A percentile compares a stretch with the other conserved stretches of the same genome.
These are phyloP conservation scores for Graphium colonna DNA, from an alignment of 2,888 invertebrate genomes.

Conservation along the genomic window DNA sequence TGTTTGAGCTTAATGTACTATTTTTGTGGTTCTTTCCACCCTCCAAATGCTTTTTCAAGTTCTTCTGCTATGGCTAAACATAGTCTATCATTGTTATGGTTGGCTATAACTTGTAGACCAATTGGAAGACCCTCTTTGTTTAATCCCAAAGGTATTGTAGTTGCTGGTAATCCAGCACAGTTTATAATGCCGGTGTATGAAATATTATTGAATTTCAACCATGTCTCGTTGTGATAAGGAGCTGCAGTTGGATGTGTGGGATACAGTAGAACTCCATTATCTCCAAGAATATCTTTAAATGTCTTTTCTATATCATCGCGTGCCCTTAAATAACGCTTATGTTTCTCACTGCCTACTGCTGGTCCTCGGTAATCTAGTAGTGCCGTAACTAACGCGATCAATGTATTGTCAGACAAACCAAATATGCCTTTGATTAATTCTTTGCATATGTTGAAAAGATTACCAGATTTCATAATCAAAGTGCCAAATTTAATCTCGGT, in stretches of 20 bases:
- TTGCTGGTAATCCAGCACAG: constrained; percentile 92
- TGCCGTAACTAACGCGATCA: constrained; percentile 88
- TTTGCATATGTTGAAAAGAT: constrained; percentile 77
- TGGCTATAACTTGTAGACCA: constrained; percentile 92
- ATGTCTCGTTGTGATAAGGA: constrained; percentile 89
- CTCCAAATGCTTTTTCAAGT: constrained; percentile 92
- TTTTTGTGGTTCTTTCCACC: constrained; percentile 88
- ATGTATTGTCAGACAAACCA: constrained; percentile 89
- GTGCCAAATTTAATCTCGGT: constrained; percentile 81
- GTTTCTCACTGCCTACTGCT: constrained; percentile 78
- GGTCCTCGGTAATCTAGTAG: constrained; percentile 83
- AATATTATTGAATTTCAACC: not conserved
- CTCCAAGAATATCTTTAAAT: constrained; percentile 86
- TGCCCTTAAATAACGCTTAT: constrained; percentile 80
- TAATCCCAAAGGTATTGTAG: constrained; percentile 92
- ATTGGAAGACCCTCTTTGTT: constrained; percentile 90
- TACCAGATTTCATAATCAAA: constrained; percentile 83
- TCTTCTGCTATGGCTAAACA: constrained; percentile 93
- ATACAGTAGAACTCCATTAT: constrained; percentile 92
- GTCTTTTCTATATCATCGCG: constrained; percentile 82
- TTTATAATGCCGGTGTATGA: constrained; percentile 93
- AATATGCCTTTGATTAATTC: constrained; percentile 88
- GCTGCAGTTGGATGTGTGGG: constrained; percentile 95
- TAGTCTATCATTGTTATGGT: constrained; percentile 89
- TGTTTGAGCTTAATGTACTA: too few species aligned